Evolutionary conservation across 2,888 invertebrate species (phyloP), one percentile per base, ranked within the genome.

Genomic region (Dexiosoma caninum): DNA sequence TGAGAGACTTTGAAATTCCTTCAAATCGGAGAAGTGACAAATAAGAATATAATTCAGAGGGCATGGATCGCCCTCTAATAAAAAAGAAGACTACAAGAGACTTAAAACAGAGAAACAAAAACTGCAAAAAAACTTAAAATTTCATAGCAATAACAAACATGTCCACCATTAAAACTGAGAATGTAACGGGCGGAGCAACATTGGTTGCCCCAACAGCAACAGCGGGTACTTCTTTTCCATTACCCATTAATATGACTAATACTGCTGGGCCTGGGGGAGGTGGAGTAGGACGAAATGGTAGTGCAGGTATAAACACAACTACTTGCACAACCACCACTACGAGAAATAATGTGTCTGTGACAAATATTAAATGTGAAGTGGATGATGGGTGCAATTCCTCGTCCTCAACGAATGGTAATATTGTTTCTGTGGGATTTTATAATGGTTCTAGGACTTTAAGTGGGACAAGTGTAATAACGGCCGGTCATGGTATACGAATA

Each of bases 331-430:
- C 86, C n/a, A 84, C 85, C 30, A 86, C 85, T 16, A 85, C 83
- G 21, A 85, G 86, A 21, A 86, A 89, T 82, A 90, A 95, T 91
- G 94, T 95, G 76, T 95, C 95, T 78, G 95, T 95, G 87, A 95
- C 95, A 84, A 94, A 95, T 84, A 95, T 95, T 91, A 95, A 95
- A 85, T 90, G 91, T 80, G 89, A 90, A 81, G 85, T 88, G 76
- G 89, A 88, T 57, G 86, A 87, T 49, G 75, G 85, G 53, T 80
- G 80, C 1, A 79, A 85, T 49, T 67, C 84, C 35, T 67, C 83
- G 2, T 69, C 72, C 3, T 69, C 82, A 57, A 83, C 85, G 12
- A 85, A 88, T 79, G 84, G 88, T 84, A 87, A 87, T 79, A 78
- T 87, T 70, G 88, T 88, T 67, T 89, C 89, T 16, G 87, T 88